Conservation (phyloP, 1,140 invertebrate genomes). For the Medauroidea extradentata region DNA sequence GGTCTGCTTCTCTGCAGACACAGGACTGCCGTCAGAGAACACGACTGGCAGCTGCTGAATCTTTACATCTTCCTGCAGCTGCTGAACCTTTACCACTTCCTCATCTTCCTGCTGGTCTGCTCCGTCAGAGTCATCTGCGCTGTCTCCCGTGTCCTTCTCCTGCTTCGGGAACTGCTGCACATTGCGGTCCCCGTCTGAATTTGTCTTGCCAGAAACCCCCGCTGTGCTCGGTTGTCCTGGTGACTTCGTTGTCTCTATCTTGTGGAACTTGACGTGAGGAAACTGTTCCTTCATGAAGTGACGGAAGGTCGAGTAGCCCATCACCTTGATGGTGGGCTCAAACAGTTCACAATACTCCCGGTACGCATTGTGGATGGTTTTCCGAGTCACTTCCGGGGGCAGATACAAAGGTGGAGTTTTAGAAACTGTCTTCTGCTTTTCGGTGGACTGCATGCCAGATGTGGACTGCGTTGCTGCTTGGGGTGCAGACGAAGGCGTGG, state of each 20-base stretch:
- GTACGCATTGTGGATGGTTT: constrained; percentile 68
- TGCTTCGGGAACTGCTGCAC: constrained; percentile 49
- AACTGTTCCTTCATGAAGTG: constrained; percentile 78
- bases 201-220: constrained; percentile 39
- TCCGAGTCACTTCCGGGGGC: constrained; percentile 62
- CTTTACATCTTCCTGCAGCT: constrained; percentile 46
- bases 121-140: not conserved
- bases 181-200: constrained; percentile 47
- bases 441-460: not conserved
- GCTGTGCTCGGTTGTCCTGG: constrained; percentile 33
- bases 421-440: constrained; percentile 37
- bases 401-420: constrained; percentile 57
- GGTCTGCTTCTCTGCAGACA: constrained; percentile 46
- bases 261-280: constrained; percentile 69
- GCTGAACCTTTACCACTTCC: not conserved
- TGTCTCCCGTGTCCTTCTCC: constrained; percentile 15
- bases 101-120: not conserved
- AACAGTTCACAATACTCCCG: constrained; percentile 60
- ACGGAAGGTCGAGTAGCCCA: constrained; percentile 75
- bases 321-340: constrained; percentile 55
- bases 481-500: constrained; percentile 4
- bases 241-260: constrained; percentile 29
- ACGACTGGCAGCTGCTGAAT: constrained; percentile 50
- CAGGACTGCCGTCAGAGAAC: constrained; percentile 38
- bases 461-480: not conserved